Base-by-base conservation (phyloP, 2,888 invertebrate genomes). In the Philereme transversata region DNA sequence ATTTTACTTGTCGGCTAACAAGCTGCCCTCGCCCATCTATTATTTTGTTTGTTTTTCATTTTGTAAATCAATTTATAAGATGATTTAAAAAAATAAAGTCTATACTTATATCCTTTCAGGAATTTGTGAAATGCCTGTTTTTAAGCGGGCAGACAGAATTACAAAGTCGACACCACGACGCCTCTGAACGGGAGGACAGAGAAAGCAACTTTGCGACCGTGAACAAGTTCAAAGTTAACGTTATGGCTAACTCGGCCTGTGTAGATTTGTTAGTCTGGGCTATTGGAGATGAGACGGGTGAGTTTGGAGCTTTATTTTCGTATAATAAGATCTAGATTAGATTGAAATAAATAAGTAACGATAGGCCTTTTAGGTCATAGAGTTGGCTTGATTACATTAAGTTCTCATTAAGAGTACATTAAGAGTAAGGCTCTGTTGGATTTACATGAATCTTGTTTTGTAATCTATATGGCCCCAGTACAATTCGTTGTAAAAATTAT, bases 261-360 rank as follows among this genome's bases (percentile, higher is more conserved):
- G 98, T 99, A 0, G 99, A 99, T 86, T 93, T 99, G 5, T 93
- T 99, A 2, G 99, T 99, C 38, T 99, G 99, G 99, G 98, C 99
- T 0, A 98, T 99, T 70, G 96, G 97, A 0, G 99, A 99, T 84
- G 99, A 99, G 93, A 97, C 97, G 79, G 98, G 98, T 98, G 85
- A 91, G 84, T 60, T 44, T 61, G 4, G 3, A 63, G 49, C 22
- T 22, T 22, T 22, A 22, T 22, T 22, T 22, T 22, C 22, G 3
- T 22, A 3, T 1, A 50, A 11, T 47, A 10, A 0, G 4, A 0
- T 40, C 59, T 33, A 9, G 9, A 6, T 34, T 6, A 53, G 11
- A 55, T 52, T 51, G 7, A 7, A 22, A 22, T 22, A 22, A 22
- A 22, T 22, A 2, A 22, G 22, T 22, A 22, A 22, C 22, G 22